Base-by-base conservation (phyloP, 2,888 invertebrate genomes). In the Eledone cirrhosa region DNA sequence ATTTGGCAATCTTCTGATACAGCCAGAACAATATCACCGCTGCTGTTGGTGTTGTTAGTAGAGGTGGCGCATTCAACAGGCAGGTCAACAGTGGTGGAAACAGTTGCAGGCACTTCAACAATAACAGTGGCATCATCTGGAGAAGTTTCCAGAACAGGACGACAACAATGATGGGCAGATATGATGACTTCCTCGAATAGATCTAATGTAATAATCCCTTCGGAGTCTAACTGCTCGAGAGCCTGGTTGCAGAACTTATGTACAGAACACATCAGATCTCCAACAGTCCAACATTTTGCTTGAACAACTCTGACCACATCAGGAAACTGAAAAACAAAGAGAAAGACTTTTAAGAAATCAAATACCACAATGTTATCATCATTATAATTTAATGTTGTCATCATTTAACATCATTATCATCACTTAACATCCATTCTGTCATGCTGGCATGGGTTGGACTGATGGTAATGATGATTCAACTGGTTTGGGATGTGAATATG, bases 231-330 rank as follows among this genome's bases (percentile, higher is more conserved):
- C 47, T 76, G 76, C 41, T 76, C 76, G 16, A 76, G 27, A 47
- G 76, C 76, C 29, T 76, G 76, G 48, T 47, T 78, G 80, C 87
- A 86, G 82, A 86, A 88, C n/a, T 81, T 82, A 59, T 84, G 75
- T 13, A 88, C 82, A 11, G 85, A 85, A 67, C 83, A 81, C 86
- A 87, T 86, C 78, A 88, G 80, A 48, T 85, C 81, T 1, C 86
- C 84, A 7, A 88, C 86, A 22, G 83, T 85, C 88, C 86, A 87
- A 4, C 84, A 82, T 27, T 84, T 81, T 14, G 80, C 78, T 33
- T 80, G 63, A 5, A 88, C 80, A n/a, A 81, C 77, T 16, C 82
- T 81, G 14, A 85, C 84, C 33, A 87, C 84, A 13, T 83, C 84
- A 47, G 85, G 83, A 75, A 87, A 83, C 88, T 88, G 80, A 24